phyloP scores from a whole-genome alignment of 2,113 vertebrate genomes.

The Motacilla alba region DNA sequence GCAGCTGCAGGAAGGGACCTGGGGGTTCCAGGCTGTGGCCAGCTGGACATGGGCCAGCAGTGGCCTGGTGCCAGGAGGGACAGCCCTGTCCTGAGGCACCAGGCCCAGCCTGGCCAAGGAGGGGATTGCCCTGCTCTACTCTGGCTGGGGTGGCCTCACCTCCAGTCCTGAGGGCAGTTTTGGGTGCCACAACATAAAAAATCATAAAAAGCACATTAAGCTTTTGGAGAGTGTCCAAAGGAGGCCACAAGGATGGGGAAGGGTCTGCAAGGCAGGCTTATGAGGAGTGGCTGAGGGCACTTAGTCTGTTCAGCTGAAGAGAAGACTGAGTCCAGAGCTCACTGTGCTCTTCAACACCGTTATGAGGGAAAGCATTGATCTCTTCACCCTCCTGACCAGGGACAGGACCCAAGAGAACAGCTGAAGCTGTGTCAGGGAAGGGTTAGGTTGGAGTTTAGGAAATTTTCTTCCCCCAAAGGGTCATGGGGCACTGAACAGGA shows the following conservation, averaged over 20 bases:
- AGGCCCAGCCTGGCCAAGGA: background rate
- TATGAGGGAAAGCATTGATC: background rate
- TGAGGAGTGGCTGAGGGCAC: background rate
- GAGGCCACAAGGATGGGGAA: background rate
- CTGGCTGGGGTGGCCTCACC: background rate
- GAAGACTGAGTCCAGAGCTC: background rate
- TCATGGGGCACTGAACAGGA: rapidly evolving
- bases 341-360: background rate
- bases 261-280: background rate
- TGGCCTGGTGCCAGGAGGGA: background rate
- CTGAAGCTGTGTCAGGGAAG: background rate
- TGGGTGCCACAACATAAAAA: background rate
- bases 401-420: background rate
- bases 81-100: background rate
- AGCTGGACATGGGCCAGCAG: background rate
- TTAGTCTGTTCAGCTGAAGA: background rate
- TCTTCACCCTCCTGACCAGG: background rate
- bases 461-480: background rate
- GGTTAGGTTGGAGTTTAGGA: rapidly evolving
- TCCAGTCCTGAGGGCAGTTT: background rate
- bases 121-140: background rate
- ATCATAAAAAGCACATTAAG: background rate
- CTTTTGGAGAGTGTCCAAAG: background rate
- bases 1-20: background rate
- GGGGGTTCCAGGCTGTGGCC: background rate